Evolutionary conservation across 2,113 vertebrate species (phyloP), one percentile per base, ranked within the genome.

Genomic region (Tinamus guttatus): DNA sequence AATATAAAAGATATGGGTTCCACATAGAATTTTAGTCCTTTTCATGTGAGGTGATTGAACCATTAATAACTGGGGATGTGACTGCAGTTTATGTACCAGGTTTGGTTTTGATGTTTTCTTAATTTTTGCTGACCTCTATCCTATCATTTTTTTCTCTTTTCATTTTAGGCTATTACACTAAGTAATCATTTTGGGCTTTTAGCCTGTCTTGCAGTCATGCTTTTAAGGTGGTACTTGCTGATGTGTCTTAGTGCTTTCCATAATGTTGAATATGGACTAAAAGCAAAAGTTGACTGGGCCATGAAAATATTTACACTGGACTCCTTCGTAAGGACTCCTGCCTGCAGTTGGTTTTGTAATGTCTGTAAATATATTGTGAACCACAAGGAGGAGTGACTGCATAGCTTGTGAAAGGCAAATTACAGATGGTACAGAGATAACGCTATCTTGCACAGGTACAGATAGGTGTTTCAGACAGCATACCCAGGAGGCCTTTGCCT

Each of bases 311-410:
- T 82, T 47, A 0, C 76, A 5, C 58, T 84, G 77, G 77, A 41
- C 24, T 91, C 17, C 13, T 59, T 47, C 9, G 4, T 18, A 86
- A 32, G 11, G 32, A 7, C 3, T 2, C 13, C 25, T 34, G 41
- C 3, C 21, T 52, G 15, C 38, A 40, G 25, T 25, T 58, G 38
- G 7, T 64, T 60, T 83, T 93, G 16, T 22, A 25, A 38, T 36
- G 27, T 52, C 14, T 75, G 0, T 43, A 70, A 76, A 20, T 56
- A 14, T 43, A 10, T 18, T 52, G 13, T 27, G 74, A 89, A 38
- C 95, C 94, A 71, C 90, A 81, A 75, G 97, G 40, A 93, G 91
- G 91, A 75, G 94, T 27, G 58, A 81, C 69, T 11, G 74, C 76
- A 52, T 52, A 65, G 60, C 7, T 49, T 74, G 58, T 81, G 36